Percentiles rank a stretch among this genome's conserved stretches.
Conservation (phyloP, 64 coral and sea anemone species). For the Orbicella faveolata region DNA sequence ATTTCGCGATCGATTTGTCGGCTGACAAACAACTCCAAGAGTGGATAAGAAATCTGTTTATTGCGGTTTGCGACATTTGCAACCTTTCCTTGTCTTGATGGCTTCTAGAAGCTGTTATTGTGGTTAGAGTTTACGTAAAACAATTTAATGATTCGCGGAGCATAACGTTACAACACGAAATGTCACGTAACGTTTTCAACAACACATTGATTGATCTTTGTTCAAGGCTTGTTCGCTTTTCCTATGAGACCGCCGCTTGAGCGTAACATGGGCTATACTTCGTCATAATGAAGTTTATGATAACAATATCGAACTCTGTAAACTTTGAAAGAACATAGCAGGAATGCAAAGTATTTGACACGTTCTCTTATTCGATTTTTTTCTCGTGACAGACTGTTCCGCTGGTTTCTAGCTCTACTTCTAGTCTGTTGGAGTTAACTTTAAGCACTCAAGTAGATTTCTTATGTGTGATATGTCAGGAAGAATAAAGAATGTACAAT, state of each 20-base stretch:
- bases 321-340: background rate
- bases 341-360: background rate
- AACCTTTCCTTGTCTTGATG: background rate
- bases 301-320: constrained; percentile 18
- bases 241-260: background rate
- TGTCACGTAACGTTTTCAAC: constrained; percentile 17
- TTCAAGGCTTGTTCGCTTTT: background rate
- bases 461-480: too few relatives aligned
- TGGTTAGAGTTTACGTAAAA: constrained; percentile 21
- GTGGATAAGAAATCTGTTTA: background rate
- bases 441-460: too few relatives aligned
- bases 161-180: background rate
- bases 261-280: too few relatives aligned
- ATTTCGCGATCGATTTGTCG: background rate
- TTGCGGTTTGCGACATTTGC: background rate
- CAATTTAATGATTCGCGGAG: background rate
- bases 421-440: background rate
- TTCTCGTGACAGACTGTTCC: background rate
- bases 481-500: too few relatives aligned
- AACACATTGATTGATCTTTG: background rate
- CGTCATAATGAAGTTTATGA: background rate
- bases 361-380: background rate
- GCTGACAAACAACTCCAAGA: background rate
- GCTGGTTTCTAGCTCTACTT: background rate
- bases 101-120: background rate